Conservation (phyloP, 2,113 vertebrate genomes). For the Odontophorus gujanensis region DNA sequence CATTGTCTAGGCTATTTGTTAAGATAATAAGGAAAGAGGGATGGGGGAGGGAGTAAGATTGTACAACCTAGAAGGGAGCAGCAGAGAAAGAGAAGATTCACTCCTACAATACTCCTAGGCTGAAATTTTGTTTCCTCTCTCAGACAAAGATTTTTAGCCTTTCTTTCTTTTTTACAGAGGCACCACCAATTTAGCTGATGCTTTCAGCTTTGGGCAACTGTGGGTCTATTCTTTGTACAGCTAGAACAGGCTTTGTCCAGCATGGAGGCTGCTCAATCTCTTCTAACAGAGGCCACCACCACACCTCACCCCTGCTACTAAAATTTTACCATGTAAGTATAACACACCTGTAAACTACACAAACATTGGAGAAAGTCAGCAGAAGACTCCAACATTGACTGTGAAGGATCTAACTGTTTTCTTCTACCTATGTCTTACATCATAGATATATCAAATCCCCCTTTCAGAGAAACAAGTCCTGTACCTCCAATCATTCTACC, state of each 20-base stretch:
- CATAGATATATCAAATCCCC: neutral
- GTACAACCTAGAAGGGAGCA: neutral
- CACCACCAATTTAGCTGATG: neutral
- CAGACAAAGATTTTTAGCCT: neutral
- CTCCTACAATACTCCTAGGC: neutral
- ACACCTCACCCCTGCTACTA: neutral
- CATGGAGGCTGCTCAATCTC: fast-evolving
- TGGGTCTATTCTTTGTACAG: neutral
- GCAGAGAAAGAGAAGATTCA: neutral
- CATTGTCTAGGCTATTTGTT: neutral
- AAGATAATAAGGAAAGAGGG: neutral
- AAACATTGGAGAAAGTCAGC: neutral
- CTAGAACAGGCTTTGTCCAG: neutral
- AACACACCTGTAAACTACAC: neutral
- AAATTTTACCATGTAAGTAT: neutral
- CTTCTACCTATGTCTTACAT: neutral
- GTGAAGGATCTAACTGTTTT: neutral
- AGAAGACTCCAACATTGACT: neutral
- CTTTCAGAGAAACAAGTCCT: neutral
- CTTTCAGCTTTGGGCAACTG: neutral
- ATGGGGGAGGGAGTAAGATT: neutral
- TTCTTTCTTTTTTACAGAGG: neutral
- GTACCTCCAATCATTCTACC: neutral
- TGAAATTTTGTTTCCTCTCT: neutral
- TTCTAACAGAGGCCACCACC: neutral